Evolutionary conservation across 2,888 invertebrate genomes (phyloP), one percentile per base, ranked within the genome.

Genomic region (Apodemia zela): DNA sequence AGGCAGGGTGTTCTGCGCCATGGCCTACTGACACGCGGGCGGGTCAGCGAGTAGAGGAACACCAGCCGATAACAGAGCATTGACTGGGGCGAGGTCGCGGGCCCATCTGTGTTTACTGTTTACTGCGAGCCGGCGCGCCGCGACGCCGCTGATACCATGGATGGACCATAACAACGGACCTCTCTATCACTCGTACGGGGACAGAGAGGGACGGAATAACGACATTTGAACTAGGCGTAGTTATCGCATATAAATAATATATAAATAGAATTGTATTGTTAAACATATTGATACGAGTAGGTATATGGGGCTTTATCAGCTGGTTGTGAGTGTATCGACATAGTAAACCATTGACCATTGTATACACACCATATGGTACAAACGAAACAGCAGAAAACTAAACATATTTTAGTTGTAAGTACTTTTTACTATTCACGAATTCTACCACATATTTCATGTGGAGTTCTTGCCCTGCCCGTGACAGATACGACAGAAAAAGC

Each of bases 21-120:
- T 33, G 38, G 38, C 38, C 38, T 38, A 33, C 33, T 33, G 38
- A 38, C 10, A 13, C 38, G 38, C n/a, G n/a, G 11, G 11, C 1
- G 33, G 33, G 33, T 6, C 33, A 7, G 6, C 33, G 33, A 5
- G 7, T 33, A 25, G 25, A 25, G 25, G 4, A 25, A 25, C 25
- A 38, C 38, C 38, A 4, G 38, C 38, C 3, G 49, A 49, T 49
- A 49, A 49, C 18, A 18, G 49, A 18, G 1, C 51, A 21, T 51
- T 51, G 51, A 51, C 51, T 51, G 18, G 2, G 7, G 8, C 33
- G 49, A 51, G 49, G 49, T 21, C 49, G 18, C 49, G 10, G 21
- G 49, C 49, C 49, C 49, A 51, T 18, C 18, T 54, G 21, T 54
- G 51, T 54, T 54, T 54, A 54, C 51, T 54, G 54, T 25, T 51